A percentile compares a stretch with the other conserved stretches of the same genome.
These are phyloP conservation scores for Cephus nigrinus DNA, from an alignment of 2,888 invertebrate species.

Conservation along the genomic window DNA sequence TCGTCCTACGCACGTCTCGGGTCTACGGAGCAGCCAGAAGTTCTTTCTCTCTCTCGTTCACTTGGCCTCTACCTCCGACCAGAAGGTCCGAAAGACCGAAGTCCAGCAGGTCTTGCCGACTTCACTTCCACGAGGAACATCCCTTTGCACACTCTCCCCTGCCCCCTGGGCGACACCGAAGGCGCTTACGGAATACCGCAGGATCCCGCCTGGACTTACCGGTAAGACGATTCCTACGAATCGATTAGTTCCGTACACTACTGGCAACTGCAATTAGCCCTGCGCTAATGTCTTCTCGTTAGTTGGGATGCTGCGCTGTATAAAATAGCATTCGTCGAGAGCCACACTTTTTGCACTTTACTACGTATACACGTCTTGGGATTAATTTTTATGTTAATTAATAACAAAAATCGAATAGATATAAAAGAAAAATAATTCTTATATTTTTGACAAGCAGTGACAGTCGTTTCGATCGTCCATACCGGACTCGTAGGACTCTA, in stretches of 20 bases:
- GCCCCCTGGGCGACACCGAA: not conserved
- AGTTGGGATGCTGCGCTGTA: constrained; percentile 18
- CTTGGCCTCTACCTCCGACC: not conserved
- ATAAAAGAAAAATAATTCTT: not conserved
- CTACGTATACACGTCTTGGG: no score
- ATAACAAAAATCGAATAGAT: not conserved
- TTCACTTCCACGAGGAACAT: not conserved
- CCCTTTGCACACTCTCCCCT: no score
- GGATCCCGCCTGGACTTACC: not conserved
- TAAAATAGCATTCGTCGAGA: not conserved
- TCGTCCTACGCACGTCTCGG: not conserved
- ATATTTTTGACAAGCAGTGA: not conserved
- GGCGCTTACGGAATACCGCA: not conserved
- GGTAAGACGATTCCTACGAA: constrained; percentile 44
- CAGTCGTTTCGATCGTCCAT: not conserved
- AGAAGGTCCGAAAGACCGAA: not conserved
- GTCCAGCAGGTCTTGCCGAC: not conserved
- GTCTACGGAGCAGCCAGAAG: no score
- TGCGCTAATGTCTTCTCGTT: constrained; percentile 56
- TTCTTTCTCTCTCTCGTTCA: not conserved
- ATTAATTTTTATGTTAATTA: not conserved
- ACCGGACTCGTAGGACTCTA: not conserved
- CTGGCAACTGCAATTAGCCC: constrained; percentile 56
- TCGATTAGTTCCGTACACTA: constrained; percentile 48
- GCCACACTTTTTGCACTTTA: not conserved